phyloP scores from a whole-genome alignment of 2,113 vertebrate genomes.

The Ondatra zibethicus region DNA sequence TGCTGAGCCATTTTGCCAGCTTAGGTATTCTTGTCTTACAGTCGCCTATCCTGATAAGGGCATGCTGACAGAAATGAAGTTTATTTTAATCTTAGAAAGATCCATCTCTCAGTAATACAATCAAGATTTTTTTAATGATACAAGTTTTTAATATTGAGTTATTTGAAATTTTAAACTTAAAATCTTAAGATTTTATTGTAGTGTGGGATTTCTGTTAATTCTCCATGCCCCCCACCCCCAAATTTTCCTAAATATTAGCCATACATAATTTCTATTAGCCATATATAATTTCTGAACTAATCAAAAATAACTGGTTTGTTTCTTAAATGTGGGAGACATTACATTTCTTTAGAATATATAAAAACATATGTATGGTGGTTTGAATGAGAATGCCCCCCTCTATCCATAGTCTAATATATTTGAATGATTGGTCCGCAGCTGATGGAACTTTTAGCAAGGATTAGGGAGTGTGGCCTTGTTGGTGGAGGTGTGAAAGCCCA shows the following conservation, averaged over 20 bases:
- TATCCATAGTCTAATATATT: too few relatives aligned
- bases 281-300: neutral
- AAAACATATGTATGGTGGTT: neutral
- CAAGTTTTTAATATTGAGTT: neutral
- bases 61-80: neutral
- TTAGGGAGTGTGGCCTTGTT: neutral
- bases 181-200: neutral
- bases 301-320: neutral
- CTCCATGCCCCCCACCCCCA: neutral
- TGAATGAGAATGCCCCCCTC: too few relatives aligned
- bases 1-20: neutral
- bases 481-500: neutral
- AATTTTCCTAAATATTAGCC: neutral
- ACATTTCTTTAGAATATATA: neutral
- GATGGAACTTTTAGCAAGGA: neutral
- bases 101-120: neutral
- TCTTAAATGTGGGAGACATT: neutral
- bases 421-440: neutral
- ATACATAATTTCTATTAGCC: neutral
- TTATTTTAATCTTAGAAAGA: neutral
- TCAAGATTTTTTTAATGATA: neutral
- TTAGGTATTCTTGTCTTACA: neutral
- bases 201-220: fast-evolving
- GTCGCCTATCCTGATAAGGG: neutral
- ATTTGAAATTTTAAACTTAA: neutral